These are phyloP conservation scores for Geotrypetes seraphini DNA, from an alignment of 2,797 vertebrate genomes.

Conservation along the genomic window DNA sequence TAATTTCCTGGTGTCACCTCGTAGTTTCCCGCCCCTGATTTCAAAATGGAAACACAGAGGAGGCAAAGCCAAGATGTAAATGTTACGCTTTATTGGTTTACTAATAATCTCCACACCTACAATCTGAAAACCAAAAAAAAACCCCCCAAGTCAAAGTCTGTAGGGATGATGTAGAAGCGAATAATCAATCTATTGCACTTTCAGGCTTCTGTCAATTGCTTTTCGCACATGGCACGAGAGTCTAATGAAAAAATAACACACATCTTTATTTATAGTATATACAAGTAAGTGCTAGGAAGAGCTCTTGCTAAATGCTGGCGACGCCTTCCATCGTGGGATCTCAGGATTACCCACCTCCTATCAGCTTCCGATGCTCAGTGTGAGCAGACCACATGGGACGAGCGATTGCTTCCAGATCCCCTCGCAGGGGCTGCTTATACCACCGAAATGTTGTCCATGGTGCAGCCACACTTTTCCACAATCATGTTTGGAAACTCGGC, in stretches of 20 bases:
- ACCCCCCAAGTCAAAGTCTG: neutral
- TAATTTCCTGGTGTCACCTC: too few relatives aligned
- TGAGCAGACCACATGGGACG: too few relatives aligned
- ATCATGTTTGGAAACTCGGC: constrained; percentile 84
- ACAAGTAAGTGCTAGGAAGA: constrained; percentile 49
- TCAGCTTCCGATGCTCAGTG: too few relatives aligned
- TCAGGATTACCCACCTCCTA: too few relatives aligned
- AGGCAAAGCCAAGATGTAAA: neutral
- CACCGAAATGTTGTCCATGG: constrained; percentile 59
- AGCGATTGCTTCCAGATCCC: neutral
- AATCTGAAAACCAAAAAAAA: neutral
- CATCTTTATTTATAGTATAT: constrained; percentile 15
- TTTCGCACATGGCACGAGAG: accelerated
- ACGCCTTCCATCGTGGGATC: neutral
- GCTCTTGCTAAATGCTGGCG: too few relatives aligned
- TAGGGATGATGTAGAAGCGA: constrained; percentile 5
- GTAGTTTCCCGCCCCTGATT: too few relatives aligned
- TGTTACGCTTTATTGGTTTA: constrained; percentile 28
- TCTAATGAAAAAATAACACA: constrained; percentile 10
- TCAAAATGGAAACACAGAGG: neutral
- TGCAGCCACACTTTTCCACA: constrained; percentile 69
- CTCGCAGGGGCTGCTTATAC: constrained; percentile 55
- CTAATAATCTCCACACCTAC: constrained; percentile 2
- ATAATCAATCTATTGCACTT: constrained; percentile 8
- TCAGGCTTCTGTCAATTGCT: neutral